Percentiles rank a stretch among this genome's conserved stretches.
These are phyloP conservation scores for Falco cherrug DNA, from an alignment of 2,797 vertebrate genomes.

Conservation along the genomic window DNA sequence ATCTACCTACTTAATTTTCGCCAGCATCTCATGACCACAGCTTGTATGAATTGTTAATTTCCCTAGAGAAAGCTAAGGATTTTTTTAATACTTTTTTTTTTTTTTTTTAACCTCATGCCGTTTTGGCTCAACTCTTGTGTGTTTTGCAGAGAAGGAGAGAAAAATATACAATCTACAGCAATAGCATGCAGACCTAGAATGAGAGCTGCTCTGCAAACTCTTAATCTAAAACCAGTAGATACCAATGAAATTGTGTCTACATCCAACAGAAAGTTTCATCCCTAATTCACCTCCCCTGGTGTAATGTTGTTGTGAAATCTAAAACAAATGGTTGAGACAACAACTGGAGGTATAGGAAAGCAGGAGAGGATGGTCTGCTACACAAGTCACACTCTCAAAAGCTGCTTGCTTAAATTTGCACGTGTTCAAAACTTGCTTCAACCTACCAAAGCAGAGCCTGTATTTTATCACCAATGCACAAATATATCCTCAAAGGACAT, in stretches of 20 bases:
- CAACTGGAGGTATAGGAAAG: not conserved
- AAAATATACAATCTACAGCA: not conserved
- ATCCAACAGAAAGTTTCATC: not conserved
- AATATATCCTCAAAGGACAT: not conserved
- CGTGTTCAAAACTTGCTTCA: not conserved
- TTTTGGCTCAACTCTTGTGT: not conserved
- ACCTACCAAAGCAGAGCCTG: not conserved
- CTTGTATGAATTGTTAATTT: not conserved
- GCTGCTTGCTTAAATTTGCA: not conserved
- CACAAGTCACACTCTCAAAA: not conserved
- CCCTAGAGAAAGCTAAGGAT: accelerated
- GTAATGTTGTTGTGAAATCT: not conserved
- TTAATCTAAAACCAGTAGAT: not conserved
- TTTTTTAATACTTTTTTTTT: too few relatives aligned
- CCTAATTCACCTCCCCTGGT: not conserved
- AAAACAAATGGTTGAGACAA: not conserved
- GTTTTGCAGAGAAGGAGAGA: not conserved
- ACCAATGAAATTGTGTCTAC: not conserved
- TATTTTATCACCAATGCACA: not conserved
- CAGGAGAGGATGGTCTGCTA: not conserved
- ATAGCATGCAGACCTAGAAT: not conserved
- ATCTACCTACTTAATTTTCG: not conserved
- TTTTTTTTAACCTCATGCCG: not conserved
- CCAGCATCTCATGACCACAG: not conserved
- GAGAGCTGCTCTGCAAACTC: not conserved